phyloP scores from a whole-genome alignment of 2,888 invertebrate species.

The Agrotis exclamationis region DNA sequence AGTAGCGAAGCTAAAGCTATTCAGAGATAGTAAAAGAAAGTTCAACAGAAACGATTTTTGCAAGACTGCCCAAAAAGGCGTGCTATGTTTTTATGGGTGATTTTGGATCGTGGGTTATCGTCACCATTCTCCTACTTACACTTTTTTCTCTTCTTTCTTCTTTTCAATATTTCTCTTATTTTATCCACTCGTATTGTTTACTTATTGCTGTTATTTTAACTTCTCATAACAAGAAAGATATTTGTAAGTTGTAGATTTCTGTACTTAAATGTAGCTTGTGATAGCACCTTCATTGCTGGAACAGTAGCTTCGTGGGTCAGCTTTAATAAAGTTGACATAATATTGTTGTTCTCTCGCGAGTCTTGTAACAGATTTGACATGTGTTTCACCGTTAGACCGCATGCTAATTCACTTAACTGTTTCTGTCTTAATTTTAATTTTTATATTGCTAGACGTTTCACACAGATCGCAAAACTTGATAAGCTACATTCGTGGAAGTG shows the following conservation, averaged over 20 bases:
- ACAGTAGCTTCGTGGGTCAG: conserved; percentile 43
- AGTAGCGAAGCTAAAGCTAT: conserved; percentile 40
- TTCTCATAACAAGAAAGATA: too few relatives aligned
- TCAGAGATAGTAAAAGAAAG: background rate
- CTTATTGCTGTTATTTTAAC: too few relatives aligned
- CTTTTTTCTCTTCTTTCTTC: too few relatives aligned
- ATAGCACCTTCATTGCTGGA: conserved; percentile 8
- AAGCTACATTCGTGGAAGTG: conserved; percentile 44
- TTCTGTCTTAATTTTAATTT: conserved; percentile 55
- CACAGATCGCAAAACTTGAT: conserved; percentile 48
- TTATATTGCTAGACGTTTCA: conserved; percentile 53
- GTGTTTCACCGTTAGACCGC: conserved; percentile 71
- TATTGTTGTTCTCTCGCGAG: conserved; percentile 69
- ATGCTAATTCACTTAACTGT: conserved; percentile 73
- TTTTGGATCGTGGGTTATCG: too few relatives aligned
- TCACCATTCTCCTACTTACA: too few relatives aligned
- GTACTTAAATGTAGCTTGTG: background rate
- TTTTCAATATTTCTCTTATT: background rate
- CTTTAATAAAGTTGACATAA: conserved; percentile 74
- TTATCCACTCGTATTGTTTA: too few relatives aligned
- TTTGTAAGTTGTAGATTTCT: background rate
- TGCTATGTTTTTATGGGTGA: too few relatives aligned
- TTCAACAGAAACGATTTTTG: background rate
- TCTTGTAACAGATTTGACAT: conserved; percentile 73
- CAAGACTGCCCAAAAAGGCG: too few relatives aligned